Conservation (phyloP, 92 coral and sea anemone genomes). For the Phenganax marumi region DNA sequence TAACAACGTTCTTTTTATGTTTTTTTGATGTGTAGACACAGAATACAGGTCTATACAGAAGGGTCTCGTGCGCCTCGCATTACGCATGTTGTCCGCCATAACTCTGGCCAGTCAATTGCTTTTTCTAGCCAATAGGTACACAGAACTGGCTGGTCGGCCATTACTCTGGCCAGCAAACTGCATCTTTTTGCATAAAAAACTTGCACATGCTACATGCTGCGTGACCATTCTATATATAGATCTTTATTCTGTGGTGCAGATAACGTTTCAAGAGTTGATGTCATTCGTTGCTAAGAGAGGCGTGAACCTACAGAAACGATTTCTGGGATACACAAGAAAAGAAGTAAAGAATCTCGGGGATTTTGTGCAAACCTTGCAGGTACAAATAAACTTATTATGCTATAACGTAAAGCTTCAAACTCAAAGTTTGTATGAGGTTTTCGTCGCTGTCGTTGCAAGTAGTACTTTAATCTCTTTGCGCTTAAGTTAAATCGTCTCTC, state of each 20-base stretch:
- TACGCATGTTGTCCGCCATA: not conserved
- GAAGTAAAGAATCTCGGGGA: conserved; percentile 93
- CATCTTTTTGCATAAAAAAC: not conserved
- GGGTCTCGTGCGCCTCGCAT: too few species aligned
- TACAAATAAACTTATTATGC: conserved; percentile 6
- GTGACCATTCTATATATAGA: not conserved
- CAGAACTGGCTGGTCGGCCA: not conserved
- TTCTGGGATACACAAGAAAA: conserved; percentile 92
- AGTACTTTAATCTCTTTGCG: not conserved
- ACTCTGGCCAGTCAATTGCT: not conserved
- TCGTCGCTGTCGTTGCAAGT: not conserved
- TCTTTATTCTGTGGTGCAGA: conserved; percentile 51
- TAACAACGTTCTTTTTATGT: not conserved
- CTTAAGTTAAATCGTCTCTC: too few species aligned
- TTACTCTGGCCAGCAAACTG: not conserved
- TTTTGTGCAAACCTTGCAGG: conserved; percentile 91
- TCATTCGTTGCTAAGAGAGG: conserved; percentile 94
- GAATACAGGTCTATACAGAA: too few species aligned
- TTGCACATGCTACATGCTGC: not conserved
- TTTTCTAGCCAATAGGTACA: not conserved
- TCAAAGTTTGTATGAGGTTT: not conserved
- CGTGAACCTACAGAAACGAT: conserved; percentile 89
- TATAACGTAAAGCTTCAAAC: too few species aligned
- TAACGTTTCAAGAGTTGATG: conserved; percentile 96
- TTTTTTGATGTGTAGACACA: too few species aligned